Conservation (phyloP, 2,113 vertebrate genomes). For the Limnothrissa miodon region DNA sequence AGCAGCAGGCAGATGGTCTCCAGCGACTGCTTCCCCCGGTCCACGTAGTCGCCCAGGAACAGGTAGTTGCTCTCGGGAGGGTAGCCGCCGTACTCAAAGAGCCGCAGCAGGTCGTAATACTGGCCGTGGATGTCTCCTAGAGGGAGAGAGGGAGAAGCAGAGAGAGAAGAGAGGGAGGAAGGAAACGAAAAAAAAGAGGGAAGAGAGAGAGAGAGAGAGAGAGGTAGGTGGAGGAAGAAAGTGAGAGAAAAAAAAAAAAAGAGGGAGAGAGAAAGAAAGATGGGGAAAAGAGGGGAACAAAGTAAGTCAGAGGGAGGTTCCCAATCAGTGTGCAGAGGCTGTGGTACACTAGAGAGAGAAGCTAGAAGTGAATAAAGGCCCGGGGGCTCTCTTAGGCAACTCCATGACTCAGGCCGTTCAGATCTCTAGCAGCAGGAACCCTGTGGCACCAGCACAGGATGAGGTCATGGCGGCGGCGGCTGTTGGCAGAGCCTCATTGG, state of each 20-base stretch:
- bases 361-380: neutral
- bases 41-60: slow-evolving; percentile 84
- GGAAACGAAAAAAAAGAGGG: too few relatives aligned
- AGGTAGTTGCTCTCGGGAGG: slow-evolving; percentile 85
- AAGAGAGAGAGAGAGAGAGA: too few relatives aligned
- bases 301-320: too few relatives aligned
- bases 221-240: too few relatives aligned
- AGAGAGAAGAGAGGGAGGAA: too few relatives aligned
- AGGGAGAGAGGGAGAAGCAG: fast-evolving
- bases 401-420: neutral
- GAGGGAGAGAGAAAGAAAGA: too few relatives aligned
- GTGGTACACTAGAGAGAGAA: neutral
- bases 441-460: neutral
- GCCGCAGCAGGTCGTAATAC: slow-evolving; percentile 81
- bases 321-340: too few relatives aligned
- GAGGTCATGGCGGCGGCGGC: neutral
- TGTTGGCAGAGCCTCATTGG: neutral
- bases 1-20: slow-evolving; percentile 86
- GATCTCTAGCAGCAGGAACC: neutral
- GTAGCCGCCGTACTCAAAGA: slow-evolving; percentile 84
- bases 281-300: too few relatives aligned
- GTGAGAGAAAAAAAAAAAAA: too few relatives aligned
- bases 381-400: neutral
- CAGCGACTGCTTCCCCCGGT: slow-evolving; percentile 82
- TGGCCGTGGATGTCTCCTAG: slow-evolving; percentile 84